Evolutionary conservation across 2,113 vertebrate species (phyloP).

Genomic region (Chaetodon trifascialis): DNA sequence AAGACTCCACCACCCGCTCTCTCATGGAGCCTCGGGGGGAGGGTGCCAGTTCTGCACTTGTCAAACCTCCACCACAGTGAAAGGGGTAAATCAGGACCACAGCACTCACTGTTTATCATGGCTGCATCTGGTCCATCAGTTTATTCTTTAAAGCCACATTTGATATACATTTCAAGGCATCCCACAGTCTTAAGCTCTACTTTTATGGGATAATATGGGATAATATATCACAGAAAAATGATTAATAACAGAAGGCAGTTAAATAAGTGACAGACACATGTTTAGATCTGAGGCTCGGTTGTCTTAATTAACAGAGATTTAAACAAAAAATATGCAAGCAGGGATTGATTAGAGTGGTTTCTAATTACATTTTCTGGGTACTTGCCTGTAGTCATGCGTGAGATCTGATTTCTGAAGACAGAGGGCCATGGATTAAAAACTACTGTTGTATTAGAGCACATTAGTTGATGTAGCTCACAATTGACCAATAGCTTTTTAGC

Average conservation of each 20-base stretch:
- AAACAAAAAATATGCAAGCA: no score
- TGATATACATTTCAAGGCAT: not conserved
- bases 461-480: not conserved
- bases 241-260: not conserved
- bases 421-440: not conserved
- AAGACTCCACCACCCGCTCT: conserved; percentile 30
- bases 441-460: not conserved
- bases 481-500: not conserved
- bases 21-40: conserved; percentile 11
- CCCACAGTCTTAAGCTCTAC: not conserved
- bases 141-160: conserved; percentile 11
- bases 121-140: conserved; percentile 16
- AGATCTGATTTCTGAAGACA: not conserved
- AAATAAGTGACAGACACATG: not conserved
- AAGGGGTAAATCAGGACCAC: conserved; percentile 24
- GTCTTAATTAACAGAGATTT: no score
- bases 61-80: conserved; percentile 39
- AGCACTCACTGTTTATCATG: conserved; percentile 32
- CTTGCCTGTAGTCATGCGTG: not conserved
- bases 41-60: conserved; percentile 49
- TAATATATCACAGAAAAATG: not conserved
- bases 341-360: not conserved
- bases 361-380: not conserved
- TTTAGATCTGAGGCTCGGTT: not conserved
- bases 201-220: not conserved